These are phyloP conservation scores for Patella ulyssiponensis DNA, from an alignment of 2,888 invertebrate species.

Conservation along the genomic window DNA sequence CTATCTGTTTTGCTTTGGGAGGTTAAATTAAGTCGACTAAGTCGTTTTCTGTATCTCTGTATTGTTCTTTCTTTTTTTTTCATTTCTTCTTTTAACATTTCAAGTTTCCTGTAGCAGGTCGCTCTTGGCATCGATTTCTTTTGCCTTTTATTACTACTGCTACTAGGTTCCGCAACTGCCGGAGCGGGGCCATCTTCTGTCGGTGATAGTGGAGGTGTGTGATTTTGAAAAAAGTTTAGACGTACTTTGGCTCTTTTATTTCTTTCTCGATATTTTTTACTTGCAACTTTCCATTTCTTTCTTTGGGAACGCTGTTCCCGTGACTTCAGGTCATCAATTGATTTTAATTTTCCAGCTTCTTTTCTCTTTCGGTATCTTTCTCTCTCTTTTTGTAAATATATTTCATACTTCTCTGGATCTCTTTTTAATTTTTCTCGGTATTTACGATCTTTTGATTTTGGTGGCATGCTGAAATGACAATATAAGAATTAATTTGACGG, in stretches of 20 bases:
- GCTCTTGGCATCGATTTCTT: neutral
- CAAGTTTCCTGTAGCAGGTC: neutral
- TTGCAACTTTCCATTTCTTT: neutral
- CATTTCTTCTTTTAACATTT: neutral
- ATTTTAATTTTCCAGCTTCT: too few species aligned
- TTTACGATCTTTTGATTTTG: too few species aligned
- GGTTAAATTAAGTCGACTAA: neutral
- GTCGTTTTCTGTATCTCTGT: neutral
- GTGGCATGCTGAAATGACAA: too few species aligned
- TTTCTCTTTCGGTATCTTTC: too few species aligned
- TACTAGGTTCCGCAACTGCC: neutral
- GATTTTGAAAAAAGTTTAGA: neutral
- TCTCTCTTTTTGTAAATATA: too few species aligned
- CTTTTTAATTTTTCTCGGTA: too few species aligned
- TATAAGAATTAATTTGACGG: too few species aligned
- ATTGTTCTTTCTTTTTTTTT: neutral
- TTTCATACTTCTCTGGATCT: too few species aligned
- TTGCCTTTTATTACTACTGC: neutral
- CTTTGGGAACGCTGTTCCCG: neutral
- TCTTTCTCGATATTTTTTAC: neutral
- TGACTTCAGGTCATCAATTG: neutral
- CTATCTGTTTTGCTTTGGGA: neutral
- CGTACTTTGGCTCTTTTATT: neutral
- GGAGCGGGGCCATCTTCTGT: neutral
- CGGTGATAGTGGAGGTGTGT: neutral